A percentile compares a stretch with the other conserved stretches of the same genome.
Evolutionary conservation across 2,797 vertebrate species (phyloP).

Genomic region (Triplophysa bombifrons): DNA sequence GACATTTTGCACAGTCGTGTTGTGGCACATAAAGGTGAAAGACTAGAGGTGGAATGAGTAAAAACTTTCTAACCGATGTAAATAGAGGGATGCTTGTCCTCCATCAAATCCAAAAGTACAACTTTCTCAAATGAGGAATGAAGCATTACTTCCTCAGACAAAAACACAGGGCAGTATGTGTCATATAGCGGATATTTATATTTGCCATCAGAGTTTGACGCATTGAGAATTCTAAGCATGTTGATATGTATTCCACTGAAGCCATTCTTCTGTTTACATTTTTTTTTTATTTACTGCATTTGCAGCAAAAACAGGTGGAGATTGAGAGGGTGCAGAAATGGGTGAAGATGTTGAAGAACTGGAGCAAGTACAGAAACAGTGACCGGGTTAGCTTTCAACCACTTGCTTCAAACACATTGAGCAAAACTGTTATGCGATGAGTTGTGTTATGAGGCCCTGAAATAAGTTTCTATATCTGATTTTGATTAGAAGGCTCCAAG

Average conservation of each 20-base stretch:
- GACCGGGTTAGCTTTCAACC: slow-evolving; percentile 78
- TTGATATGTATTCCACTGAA: not conserved
- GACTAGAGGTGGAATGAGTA: not conserved
- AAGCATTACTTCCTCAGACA: slow-evolving; percentile 6
- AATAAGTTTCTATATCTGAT: not conserved
- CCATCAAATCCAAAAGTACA: slow-evolving; percentile 7
- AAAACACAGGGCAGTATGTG: slow-evolving; percentile 6
- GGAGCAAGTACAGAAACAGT: slow-evolving; percentile 85
- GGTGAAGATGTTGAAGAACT: slow-evolving; percentile 92
- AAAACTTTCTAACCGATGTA: slow-evolving; percentile 23
- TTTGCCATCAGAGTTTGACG: not conserved
- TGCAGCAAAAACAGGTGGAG: slow-evolving; percentile 87
- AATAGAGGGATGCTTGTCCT: not conserved
- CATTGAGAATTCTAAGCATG: not conserved
- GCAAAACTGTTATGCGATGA: not conserved
- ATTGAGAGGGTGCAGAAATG: slow-evolving; percentile 87
- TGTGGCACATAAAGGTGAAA: slow-evolving; percentile 18
- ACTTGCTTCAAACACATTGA: not conserved
- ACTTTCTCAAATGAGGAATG: slow-evolving; percentile 5
- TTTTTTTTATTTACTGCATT: not conserved
- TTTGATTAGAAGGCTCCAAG: not conserved
- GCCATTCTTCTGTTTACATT: not conserved
- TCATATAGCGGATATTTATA: slow-evolving; percentile 23
- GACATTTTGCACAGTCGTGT: slow-evolving; percentile 20
- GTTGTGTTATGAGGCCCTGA: not conserved